Evolutionary conservation across 2,797 vertebrate species (phyloP).

Genomic region (Manis javanica): DNA sequence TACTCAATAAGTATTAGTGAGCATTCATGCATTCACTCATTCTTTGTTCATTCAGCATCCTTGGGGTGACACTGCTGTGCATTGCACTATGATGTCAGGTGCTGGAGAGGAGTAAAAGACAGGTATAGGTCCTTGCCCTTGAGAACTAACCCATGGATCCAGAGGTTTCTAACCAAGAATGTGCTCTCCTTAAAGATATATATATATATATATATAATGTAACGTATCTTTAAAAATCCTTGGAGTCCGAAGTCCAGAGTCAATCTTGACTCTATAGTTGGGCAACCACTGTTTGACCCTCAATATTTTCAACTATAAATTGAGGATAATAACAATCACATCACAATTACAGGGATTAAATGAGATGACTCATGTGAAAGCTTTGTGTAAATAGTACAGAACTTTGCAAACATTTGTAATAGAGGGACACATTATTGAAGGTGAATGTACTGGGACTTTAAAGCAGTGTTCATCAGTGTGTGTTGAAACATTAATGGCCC

Average conservation of each 20-base stretch:
- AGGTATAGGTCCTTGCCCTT: background rate
- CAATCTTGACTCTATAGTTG: background rate
- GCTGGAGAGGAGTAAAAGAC: background rate
- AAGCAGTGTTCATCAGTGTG: background rate
- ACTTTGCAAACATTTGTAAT: conserved; percentile 50
- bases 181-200: background rate
- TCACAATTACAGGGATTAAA: conserved; percentile 7
- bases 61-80: background rate
- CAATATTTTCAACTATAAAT: conserved; percentile 16
- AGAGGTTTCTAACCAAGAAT: conserved; percentile 19
- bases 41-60: background rate
- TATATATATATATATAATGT: background rate
- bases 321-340: background rate
- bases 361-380: conserved; percentile 15
- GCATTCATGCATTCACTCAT: background rate
- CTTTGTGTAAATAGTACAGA: conserved; percentile 50
- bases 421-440: background rate
- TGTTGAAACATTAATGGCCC: background rate
- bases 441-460: background rate
- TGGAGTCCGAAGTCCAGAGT: conserved; percentile 43
- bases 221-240: background rate
- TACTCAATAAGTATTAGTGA: background rate
- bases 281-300: background rate
- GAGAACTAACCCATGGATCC: background rate
- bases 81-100: background rate